Percentiles rank a stretch among this genome's conserved stretches.
These are phyloP conservation scores for Phalanger gymnotis DNA, from an alignment of 2,797 vertebrate genomes.

Conservation along the genomic window DNA sequence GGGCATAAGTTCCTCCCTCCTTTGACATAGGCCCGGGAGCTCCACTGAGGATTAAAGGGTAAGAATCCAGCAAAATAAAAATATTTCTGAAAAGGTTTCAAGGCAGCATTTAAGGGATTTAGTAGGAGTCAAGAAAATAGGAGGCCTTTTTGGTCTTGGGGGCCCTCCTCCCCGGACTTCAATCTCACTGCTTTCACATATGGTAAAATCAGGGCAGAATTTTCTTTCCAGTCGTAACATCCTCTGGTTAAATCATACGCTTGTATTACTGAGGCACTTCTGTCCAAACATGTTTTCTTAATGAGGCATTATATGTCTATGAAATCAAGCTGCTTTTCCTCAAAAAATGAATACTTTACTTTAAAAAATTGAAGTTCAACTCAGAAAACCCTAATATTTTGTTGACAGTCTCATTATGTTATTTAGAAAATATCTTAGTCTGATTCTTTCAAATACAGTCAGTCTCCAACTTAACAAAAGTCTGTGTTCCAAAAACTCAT, in stretches of 20 bases:
- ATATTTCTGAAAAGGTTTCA: conserved; percentile 62
- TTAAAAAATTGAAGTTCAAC: conserved; percentile 9
- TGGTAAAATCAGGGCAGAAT: conserved; percentile 34
- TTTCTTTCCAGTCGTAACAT: conserved; percentile 70
- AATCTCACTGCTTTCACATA: conserved; percentile 59
- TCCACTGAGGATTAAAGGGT: conserved; percentile 63
- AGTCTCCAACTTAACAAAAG: conserved; percentile 35
- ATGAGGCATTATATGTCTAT: conserved; percentile 36
- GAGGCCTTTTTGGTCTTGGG: conserved; percentile 53
- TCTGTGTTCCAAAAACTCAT: conserved; percentile 44
- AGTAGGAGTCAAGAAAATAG: conserved; percentile 21
- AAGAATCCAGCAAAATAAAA: conserved; percentile 53
- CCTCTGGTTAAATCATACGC: conserved; percentile 58
- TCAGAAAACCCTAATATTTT: conserved; percentile 20
- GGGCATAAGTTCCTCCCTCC: conserved; percentile 36
- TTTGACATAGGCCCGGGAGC: conserved; percentile 54
- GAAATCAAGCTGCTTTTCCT: conserved; percentile 69
- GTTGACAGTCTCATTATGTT: conserved; percentile 7
- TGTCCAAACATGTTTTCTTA: conserved; percentile 69
- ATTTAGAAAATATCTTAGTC: conserved; percentile 53
- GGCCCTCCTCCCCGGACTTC: conserved; percentile 35
- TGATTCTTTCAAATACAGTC: conserved; percentile 27
- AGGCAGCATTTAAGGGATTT: conserved; percentile 50
- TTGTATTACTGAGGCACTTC: conserved; percentile 66
- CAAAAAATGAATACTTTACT: conserved; percentile 51